phyloP scores from a whole-genome alignment of 2,888 invertebrate genomes.

The Neelides folsomi region DNA sequence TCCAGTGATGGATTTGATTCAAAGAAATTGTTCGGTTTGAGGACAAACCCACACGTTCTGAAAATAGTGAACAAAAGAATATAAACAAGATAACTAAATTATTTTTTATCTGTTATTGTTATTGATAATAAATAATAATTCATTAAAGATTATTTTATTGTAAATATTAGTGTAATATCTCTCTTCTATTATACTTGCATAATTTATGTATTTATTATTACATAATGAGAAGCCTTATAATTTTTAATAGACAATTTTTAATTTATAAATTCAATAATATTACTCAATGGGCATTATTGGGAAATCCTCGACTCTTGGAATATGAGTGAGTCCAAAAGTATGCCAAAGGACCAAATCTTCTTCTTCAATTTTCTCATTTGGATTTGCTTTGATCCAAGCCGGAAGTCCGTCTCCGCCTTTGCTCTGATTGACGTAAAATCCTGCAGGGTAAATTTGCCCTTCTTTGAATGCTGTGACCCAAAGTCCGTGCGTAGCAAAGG shows the following conservation, averaged over 20 bases:
- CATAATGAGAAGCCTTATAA: too few species aligned
- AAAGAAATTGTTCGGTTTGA: conserved; percentile 15
- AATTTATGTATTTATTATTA: too few species aligned
- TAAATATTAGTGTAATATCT: too few species aligned
- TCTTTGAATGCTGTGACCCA: conserved; percentile 25
- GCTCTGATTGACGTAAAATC: conserved; percentile 20
- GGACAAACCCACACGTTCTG: conserved; percentile 12
- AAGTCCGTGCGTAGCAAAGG: conserved; percentile 20
- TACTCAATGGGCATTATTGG: conserved; percentile 24
- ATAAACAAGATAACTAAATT: too few species aligned
- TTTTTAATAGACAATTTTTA: too few species aligned
- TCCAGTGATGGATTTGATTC: conserved; percentile 11
- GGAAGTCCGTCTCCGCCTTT: conserved; percentile 17
- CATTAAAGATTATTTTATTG: too few species aligned
- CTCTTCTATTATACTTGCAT: too few species aligned
- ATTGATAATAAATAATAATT: too few species aligned
- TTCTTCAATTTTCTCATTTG: conserved; percentile 11
- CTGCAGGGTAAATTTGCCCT: conserved; percentile 21
- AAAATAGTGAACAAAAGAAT: background rate
- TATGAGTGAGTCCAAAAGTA: conserved; percentile 24
- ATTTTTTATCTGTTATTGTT: too few species aligned
- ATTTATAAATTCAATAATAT: background rate
- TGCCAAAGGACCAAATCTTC: conserved; percentile 30
- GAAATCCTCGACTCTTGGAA: conserved; percentile 27
- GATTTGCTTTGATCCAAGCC: conserved; percentile 13